Evolutionary conservation across 2,888 invertebrate genomes (phyloP), one percentile per base, ranked within the genome.

Genomic region (Calliphora vomitoria): DNA sequence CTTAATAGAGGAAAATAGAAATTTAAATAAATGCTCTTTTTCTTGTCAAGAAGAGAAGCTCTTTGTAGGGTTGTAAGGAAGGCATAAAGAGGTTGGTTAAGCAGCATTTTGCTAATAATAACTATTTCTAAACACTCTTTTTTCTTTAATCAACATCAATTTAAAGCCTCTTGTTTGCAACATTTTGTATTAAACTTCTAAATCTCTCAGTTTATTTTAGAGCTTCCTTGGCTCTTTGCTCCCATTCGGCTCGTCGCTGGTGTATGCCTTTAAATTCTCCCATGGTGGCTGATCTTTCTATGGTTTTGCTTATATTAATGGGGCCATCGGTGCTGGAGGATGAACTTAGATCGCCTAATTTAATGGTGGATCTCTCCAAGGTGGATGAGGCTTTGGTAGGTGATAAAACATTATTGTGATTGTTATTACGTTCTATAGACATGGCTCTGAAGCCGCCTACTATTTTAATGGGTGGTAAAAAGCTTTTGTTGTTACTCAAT

Each of bases 191-290:
- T 11, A 35, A 47, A 68, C 20, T 8, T 18, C 25, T 11, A 25
- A 60, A 68, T 35, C 11, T 35, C 38, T 69, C 1, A 20, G 47
- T 75, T 87, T 91, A 93, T 79, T 93, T 93, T 53, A 93, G 91
- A 82, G 93, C 96, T 93, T 96, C 96, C 93, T 96, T 96, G 53
- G 96, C 96, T 89, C 97, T 94, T 90, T 96, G 95, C 92, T 97
- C 97, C 97, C 97, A 97, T 91, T 97, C 96, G 8, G 96, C 96
- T 82, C 96, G 95, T 91, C 96, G 95, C 91, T 96, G 96, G 92
- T 96, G 95, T 89, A 97, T 96, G 86, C 96, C 96, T 91, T 96
- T 96, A 90, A 96, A 96, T 82, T 94, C 94, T 62, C 91, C 91
- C 82, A 93, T 91, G 8, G 93, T 93, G 4, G 93, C 93, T 4